Evolutionary conservation across 2,113 vertebrate species (phyloP), one percentile per base, ranked within the genome.

Genomic region (Serilophus lunatus): DNA sequence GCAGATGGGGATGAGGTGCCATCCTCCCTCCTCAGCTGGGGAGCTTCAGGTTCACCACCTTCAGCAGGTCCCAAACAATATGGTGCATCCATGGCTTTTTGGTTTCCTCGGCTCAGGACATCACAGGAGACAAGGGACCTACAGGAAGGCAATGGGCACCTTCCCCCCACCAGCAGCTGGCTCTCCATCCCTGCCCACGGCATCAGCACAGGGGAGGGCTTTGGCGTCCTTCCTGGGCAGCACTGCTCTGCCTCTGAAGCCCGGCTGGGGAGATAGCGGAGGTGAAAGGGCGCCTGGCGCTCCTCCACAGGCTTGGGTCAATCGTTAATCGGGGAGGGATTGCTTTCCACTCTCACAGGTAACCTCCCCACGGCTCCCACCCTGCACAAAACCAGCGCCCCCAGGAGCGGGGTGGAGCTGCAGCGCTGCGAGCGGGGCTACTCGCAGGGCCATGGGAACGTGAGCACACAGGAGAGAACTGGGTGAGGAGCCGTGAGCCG

Each of bases 251-350:
- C 50, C 59, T 88, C 90, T 70, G 92, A 44, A 93, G 88, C 24
- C 51, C 9, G 64, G 23, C 91, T 24, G 82, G 38, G 44, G 86
- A 94, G 96, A 97, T 95, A 96, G 91, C 11, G 2, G 91, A 88
- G 96, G 92, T 94, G 95, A 97, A 96, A 97, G 94, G 89, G 91
- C 86, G 2, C 80, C 56, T 97, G 96, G 96, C 93, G 1, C 38
- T 81, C 22, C 71, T 60, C 86, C 72, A 10, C 54, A 6, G 71
- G 79, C 76, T 88, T 35, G 64, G 92, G 88, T 97, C 96, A 97
- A 94, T 97, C 44, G 86, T 96, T 97, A 97, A 96, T 97, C 60
- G 4, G 88, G 77, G 72, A 93, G 94, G 95, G 94, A 88, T 88
- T 51, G 71, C 92, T 92, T 38, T 93, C 83, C 64, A 42, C 95